Evolutionary conservation across 2,113 vertebrate genomes (phyloP).

Genomic region (Andinoacara biseriatus): DNA sequence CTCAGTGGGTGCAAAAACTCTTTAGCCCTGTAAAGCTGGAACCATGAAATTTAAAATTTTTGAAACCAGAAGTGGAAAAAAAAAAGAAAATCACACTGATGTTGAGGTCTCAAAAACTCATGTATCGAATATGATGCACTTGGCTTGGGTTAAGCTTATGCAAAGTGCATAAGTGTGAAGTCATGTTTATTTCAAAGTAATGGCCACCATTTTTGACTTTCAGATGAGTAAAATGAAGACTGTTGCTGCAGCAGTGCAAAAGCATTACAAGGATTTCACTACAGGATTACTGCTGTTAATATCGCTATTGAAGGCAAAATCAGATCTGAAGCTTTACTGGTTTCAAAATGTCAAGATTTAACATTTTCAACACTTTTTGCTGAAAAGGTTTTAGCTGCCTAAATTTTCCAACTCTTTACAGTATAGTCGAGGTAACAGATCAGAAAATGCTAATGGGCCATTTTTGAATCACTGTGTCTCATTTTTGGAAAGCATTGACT

Average conservation of each 20-base stretch:
- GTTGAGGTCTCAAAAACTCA: no score
- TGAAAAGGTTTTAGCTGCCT: background rate
- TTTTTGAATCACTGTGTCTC: conserved; percentile 1
- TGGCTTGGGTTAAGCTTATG: background rate
- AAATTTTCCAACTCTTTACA: background rate
- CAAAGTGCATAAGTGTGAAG: background rate
- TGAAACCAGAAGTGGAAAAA: no score
- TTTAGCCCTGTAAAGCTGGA: background rate
- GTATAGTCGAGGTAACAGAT: background rate
- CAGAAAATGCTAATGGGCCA: background rate
- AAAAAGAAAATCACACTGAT: no score
- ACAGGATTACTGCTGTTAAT: background rate
- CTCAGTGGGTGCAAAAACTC: background rate
- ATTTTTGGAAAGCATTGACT: background rate
- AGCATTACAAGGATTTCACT: background rate
- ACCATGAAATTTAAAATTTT: no score
- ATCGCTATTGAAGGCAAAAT: background rate
- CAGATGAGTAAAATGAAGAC: background rate
- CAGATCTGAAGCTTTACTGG: background rate
- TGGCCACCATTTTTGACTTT: background rate
- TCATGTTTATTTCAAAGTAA: background rate
- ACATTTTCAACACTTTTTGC: background rate
- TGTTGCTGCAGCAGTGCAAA: background rate
- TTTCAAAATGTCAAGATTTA: background rate
- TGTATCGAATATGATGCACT: no score